phyloP scores from a whole-genome alignment of 2,113 vertebrate species.

The Rhea pennata region DNA sequence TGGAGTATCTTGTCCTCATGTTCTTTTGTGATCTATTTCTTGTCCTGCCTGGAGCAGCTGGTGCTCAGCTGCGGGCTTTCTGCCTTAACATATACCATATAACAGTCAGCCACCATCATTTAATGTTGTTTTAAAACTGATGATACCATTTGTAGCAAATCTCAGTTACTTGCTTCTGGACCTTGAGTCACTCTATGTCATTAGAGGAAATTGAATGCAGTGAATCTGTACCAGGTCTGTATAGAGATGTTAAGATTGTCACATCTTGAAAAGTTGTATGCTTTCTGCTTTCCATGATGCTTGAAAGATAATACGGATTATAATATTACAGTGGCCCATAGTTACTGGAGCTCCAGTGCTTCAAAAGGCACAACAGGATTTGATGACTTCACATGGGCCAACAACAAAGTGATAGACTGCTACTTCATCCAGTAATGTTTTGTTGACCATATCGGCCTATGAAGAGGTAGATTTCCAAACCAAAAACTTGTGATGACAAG shows the following conservation, averaged over 20 bases:
- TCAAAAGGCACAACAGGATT: neutral
- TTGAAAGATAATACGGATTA: neutral
- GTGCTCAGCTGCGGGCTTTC: neutral
- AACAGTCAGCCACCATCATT: neutral
- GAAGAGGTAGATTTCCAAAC: neutral
- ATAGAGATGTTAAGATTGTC: neutral
- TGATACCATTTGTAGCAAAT: neutral
- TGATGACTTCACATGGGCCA: neutral
- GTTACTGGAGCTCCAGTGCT: neutral
- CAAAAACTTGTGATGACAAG: neutral
- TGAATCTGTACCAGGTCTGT: neutral
- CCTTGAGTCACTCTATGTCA: neutral
- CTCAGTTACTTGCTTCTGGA: neutral
- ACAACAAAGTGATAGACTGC: neutral
- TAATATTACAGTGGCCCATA: neutral
- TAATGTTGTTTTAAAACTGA: neutral
- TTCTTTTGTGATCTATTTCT: neutral
- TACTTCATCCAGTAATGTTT: neutral
- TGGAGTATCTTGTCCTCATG: too few relatives aligned
- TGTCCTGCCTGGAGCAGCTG: neutral
- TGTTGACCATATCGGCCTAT: neutral
- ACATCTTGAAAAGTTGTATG: accelerated
- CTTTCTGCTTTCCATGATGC: neutral
- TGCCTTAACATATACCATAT: neutral
- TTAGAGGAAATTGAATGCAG: neutral